A percentile compares a stretch with the other conserved stretches of the same genome.
Conservation (phyloP, 2,113 vertebrate genomes). For the Cyphomyrus plagiostoma region DNA sequence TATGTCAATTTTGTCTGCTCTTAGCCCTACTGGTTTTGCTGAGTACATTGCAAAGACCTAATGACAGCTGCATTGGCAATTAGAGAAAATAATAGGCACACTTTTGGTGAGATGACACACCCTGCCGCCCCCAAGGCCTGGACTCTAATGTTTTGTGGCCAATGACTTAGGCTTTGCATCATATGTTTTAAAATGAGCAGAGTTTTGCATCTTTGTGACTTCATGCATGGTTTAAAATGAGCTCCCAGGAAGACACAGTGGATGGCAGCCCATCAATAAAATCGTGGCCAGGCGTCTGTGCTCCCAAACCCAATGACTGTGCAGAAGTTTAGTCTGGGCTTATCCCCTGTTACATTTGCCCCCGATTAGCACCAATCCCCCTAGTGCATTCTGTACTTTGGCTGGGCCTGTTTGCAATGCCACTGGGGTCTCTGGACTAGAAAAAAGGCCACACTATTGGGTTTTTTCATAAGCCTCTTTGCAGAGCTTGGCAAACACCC, state of each 20-base stretch:
- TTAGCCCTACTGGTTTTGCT: background rate
- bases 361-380: slow-evolving; percentile 2
- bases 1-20: background rate
- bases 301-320: slow-evolving; percentile 30
- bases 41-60: background rate
- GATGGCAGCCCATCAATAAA: slow-evolving; percentile 25
- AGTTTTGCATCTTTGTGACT: background rate
- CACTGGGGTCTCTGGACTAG: slow-evolving; percentile 27
- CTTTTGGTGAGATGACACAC: background rate
- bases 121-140: background rate
- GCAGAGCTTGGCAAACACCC: slow-evolving; percentile 26
- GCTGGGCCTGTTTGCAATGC: slow-evolving; percentile 21
- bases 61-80: background rate
- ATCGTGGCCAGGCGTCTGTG: background rate
- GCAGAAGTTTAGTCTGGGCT: slow-evolving; percentile 24
- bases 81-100: background rate
- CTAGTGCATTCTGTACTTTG: background rate
- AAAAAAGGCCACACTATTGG: slow-evolving; percentile 35
- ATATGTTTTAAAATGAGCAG: background rate
- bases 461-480: slow-evolving; percentile 39
- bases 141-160: background rate
- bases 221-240: slow-evolving; percentile 16
- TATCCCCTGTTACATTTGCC: slow-evolving; percentile 28
- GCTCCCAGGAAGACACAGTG: background rate
- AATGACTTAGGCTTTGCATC: background rate